phyloP scores from a whole-genome alignment of 2,797 vertebrate genomes.

The Acanthornis magna region DNA sequence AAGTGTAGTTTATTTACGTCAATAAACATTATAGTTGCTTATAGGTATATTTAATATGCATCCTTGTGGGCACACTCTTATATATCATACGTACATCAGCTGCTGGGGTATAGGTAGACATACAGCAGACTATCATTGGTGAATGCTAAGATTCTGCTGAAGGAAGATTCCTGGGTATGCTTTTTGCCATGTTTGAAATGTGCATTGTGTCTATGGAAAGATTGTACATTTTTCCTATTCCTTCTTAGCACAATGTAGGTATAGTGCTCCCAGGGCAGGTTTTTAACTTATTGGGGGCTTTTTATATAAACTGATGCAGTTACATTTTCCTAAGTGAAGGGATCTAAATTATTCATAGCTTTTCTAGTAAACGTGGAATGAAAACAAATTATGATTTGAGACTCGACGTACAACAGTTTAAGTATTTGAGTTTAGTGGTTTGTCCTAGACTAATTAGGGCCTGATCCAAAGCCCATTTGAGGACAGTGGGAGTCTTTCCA shows the following conservation, averaged over 20 bases:
- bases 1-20: slow-evolving; percentile 1
- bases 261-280: background rate
- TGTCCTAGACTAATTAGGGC: slow-evolving; percentile 1
- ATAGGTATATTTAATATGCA: background rate
- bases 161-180: background rate
- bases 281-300: background rate
- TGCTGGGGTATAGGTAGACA: background rate
- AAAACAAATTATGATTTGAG: slow-evolving; percentile 1
- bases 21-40: slow-evolving; percentile 25
- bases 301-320: background rate
- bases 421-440: background rate
- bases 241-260: background rate
- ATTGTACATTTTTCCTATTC: background rate
- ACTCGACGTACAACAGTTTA: background rate
- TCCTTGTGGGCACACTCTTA: background rate
- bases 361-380: background rate
- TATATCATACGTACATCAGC: background rate
- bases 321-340: background rate
- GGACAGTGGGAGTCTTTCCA: slow-evolving; percentile 4
- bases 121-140: background rate
- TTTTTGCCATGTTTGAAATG: background rate
- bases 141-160: background rate
- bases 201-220: background rate
- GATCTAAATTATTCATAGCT: background rate
- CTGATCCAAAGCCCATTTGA: slow-evolving; percentile 5